phyloP scores from a whole-genome alignment of 2,797 vertebrate genomes.

The Macroramphosus scolopax region DNA sequence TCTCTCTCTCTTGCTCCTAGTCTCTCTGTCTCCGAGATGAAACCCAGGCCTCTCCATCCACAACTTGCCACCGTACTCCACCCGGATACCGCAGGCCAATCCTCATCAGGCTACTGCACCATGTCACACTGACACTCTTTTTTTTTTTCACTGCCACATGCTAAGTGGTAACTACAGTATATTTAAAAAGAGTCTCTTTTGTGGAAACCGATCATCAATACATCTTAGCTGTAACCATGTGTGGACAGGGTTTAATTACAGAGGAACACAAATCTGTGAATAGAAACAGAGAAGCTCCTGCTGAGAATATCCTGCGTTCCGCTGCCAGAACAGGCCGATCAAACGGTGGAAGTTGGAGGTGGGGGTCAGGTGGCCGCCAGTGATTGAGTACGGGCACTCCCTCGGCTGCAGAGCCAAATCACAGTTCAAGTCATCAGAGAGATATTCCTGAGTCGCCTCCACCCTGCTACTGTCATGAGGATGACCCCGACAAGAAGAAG shows the following conservation, averaged over 20 bases:
- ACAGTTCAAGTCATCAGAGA: conserved; percentile 60
- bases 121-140: conserved; percentile 37
- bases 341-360: conserved; percentile 22
- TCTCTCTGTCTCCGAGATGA: conserved; percentile 53
- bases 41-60: conserved; percentile 69
- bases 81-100: conserved; percentile 64
- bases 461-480: conserved; percentile 33
- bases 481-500: conserved; percentile 23
- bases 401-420: conserved; percentile 36
- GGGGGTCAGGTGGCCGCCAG: conserved; percentile 44
- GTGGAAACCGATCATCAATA: conserved; percentile 12
- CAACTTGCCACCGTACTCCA: conserved; percentile 60
- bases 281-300: conserved; percentile 27
- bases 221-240: neutral
- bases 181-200: conserved; percentile 4
- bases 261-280: conserved; percentile 23
- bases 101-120: conserved; percentile 68
- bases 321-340: conserved; percentile 13
- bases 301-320: conserved; percentile 45
- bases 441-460: conserved; percentile 41
- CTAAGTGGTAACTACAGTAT: neutral
- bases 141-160: conserved; percentile 13
- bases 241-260: conserved; percentile 18
- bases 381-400: conserved; percentile 47
- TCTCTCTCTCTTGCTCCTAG: conserved; percentile 37